Conservation (phyloP, 2,797 vertebrate genomes). For the Malurus splendens region DNA sequence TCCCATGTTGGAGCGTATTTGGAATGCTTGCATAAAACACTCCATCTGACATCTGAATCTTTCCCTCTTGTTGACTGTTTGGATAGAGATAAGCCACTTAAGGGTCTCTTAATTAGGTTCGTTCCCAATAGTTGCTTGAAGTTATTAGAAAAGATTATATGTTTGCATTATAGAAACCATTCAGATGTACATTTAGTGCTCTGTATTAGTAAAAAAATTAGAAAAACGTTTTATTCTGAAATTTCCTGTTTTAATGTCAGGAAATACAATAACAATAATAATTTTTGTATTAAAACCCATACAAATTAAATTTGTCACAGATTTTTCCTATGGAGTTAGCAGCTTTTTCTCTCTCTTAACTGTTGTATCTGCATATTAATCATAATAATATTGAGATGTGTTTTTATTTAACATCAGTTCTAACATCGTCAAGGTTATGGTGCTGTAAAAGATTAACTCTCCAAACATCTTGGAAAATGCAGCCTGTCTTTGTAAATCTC, state of each 20-base stretch:
- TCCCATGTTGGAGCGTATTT: neutral
- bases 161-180: neutral
- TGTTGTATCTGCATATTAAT: neutral
- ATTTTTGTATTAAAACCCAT: neutral
- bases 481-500: neutral
- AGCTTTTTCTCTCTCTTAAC: neutral
- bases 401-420: neutral
- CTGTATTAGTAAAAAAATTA: neutral
- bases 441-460: neutral
- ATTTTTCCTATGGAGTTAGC: neutral
- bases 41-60: neutral
- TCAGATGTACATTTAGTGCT: neutral
- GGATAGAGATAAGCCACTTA: neutral
- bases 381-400: neutral
- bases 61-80: neutral
- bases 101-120: neutral
- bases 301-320: neutral
- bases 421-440: neutral
- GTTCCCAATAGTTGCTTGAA: neutral
- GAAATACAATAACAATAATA: neutral
- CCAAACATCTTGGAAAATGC: neutral
- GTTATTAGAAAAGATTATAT: neutral
- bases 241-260: neutral
- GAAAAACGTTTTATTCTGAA: neutral
- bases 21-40: neutral